phyloP scores from a whole-genome alignment of 2,113 vertebrate genomes.

The Pangasianodon gigas region DNA sequence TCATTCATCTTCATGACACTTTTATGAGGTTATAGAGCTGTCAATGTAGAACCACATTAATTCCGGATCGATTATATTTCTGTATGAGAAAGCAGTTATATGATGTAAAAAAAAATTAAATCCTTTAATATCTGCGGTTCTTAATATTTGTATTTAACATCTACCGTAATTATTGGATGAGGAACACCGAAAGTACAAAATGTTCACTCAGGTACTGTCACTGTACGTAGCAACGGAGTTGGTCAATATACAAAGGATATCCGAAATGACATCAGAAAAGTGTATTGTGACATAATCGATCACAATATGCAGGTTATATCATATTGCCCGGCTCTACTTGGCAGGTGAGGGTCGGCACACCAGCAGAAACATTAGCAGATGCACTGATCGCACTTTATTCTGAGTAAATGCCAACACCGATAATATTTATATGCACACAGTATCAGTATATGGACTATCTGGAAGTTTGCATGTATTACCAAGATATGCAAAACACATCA shows the following conservation, averaged over 20 bases:
- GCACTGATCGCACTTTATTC: background rate
- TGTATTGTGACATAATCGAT: background rate
- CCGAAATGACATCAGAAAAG: background rate
- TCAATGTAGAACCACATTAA: background rate
- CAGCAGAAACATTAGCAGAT: background rate
- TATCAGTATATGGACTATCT: background rate
- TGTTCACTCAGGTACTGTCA: background rate
- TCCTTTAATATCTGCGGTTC: too few species aligned
- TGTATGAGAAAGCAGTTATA: background rate
- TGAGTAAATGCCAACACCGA: background rate
- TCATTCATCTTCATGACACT: background rate
- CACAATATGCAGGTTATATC: background rate
- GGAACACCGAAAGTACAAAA: background rate
- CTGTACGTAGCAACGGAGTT: background rate
- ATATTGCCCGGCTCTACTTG: background rate
- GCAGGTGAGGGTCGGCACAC: background rate
- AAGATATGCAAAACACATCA: background rate
- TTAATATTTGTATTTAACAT: background rate
- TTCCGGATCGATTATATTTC: background rate
- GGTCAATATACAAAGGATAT: background rate
- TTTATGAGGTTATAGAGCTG: background rate
- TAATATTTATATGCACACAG: background rate
- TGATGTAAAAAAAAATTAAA: too few species aligned
- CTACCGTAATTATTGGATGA: background rate
- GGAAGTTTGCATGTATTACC: background rate